Base-by-base conservation (phyloP, 2,888 invertebrate genomes). In the Apamea epomidion region DNA sequence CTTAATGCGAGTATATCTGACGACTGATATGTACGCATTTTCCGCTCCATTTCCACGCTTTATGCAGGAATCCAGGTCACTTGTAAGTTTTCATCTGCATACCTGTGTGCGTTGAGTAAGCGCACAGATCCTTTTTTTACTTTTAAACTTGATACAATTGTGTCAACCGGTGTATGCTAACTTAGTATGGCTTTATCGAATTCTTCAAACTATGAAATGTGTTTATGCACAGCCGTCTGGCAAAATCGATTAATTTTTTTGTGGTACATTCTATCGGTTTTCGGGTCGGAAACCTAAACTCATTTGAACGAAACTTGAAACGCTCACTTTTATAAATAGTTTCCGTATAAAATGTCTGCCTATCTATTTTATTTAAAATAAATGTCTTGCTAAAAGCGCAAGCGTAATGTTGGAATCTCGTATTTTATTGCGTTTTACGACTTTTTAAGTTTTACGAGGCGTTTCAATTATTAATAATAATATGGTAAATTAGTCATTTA, bases 241-340 rank as follows among this genome's bases (percentile, higher is more conserved):
- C 90, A 92, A 94, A 94, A 94, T 88, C 90, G 88, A 91, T 91
- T 90, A 86, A 89, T 86, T 79, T 92, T 94, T 94, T 94, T 93
- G 90, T 86, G 79, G 76, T 78, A 87, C 86, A 91, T 91, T 92
- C 91, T 87, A 82, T 87, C 89, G 90, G 91, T 90, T 92, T 91
- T 89, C 90, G 91, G 92, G 91, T 93, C 93, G 91, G 91, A 92
- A 91, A 94, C 93, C 94, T 92, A 91, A 92, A 90, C 89, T 91
- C 86, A 91, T 91, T 92, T 78, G 75, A 83, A 79, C 87, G 90
- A 91, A 92, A 90, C 91, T 89, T 90, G 89, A 88, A 91, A 90
- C 81, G 82, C 77, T 88, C 78, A 85, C 80, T 83, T 90, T 83
- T 79, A 81, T 82, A 67, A 82, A 83, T 84, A 87, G 71, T 82